Evolutionary conservation across 2,797 vertebrate species (phyloP).

Genomic region (Pseudochromis fuscus): DNA sequence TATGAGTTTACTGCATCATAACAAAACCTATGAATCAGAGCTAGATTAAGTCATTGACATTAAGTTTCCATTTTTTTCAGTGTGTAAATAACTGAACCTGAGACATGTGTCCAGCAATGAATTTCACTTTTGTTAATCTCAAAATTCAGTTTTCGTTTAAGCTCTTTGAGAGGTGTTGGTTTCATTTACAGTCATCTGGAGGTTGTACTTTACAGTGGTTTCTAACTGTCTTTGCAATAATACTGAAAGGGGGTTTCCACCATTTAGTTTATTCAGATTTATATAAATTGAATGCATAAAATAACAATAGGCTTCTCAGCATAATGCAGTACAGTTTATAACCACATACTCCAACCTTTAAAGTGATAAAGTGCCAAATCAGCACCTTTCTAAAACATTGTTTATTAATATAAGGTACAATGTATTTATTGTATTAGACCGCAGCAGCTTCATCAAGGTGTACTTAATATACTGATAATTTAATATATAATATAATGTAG

Average conservation of each 20-base stretch:
- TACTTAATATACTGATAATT: not conserved
- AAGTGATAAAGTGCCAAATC: not conserved
- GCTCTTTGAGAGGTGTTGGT: not conserved
- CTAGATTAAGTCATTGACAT: too few species aligned
- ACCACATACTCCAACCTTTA: not conserved
- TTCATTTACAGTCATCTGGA: not conserved
- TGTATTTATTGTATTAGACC: not conserved
- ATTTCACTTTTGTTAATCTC: not conserved
- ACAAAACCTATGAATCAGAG: too few species aligned
- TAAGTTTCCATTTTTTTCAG: too few species aligned
- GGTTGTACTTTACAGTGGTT: not conserved
- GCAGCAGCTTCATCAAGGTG: not conserved
- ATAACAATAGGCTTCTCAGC: not conserved
- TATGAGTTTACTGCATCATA: too few species aligned
- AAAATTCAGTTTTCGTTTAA: not conserved
- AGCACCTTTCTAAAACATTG: not conserved
- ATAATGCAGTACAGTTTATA: not conserved
- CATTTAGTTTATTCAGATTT: too few species aligned
- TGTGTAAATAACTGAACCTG: too few species aligned
- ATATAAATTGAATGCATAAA: too few species aligned
- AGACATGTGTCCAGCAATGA: too few species aligned
- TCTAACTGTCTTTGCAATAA: too few species aligned
- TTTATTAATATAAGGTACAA: not conserved
- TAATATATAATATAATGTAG: not conserved
- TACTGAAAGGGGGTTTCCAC: not conserved